Conservation (phyloP, 1,140 invertebrate genomes). For the Araneus ventricosus region DNA sequence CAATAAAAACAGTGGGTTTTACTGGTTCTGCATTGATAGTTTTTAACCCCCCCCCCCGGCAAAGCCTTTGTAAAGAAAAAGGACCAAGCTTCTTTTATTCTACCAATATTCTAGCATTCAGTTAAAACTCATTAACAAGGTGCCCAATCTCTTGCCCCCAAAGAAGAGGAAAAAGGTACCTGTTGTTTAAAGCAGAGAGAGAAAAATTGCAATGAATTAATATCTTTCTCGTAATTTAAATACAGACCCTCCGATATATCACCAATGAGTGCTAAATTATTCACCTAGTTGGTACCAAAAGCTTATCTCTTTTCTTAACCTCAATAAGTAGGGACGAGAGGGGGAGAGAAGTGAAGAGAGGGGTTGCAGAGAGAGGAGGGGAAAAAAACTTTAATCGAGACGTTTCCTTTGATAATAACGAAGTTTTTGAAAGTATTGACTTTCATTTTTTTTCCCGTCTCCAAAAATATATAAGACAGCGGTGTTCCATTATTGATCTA, state of each 20-base stretch:
- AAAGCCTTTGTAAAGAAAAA: neutral
- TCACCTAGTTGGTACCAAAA: constrained; percentile 66
- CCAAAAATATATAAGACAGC: constrained; percentile 71
- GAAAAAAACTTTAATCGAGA: constrained; percentile 73
- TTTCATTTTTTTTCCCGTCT: constrained; percentile 65
- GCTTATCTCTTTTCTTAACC: constrained; percentile 73
- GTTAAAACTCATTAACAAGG: constrained; percentile 11
- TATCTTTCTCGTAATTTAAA: constrained; percentile 63
- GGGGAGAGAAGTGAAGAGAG: neutral
- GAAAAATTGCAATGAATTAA: constrained; percentile 54
- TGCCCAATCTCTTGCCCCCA: neutral
- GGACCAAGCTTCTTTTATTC: neutral
- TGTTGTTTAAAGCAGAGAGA: constrained; percentile 19
- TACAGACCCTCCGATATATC: constrained; percentile 60
- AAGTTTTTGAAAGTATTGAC: constrained; percentile 75
- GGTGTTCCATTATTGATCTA: constrained; percentile 72
- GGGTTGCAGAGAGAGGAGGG: neutral
- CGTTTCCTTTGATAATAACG: constrained; percentile 74
- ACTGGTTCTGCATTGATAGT: no score
- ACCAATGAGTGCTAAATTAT: constrained; percentile 73
- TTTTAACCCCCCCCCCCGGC: neutral
- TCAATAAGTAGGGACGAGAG: constrained; percentile 44
- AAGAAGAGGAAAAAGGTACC: neutral
- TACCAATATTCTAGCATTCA: neutral
- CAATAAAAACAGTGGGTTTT: no score